These are phyloP conservation scores for Arenicola marina DNA, from an alignment of 2,888 invertebrate genomes.

Conservation along the genomic window DNA sequence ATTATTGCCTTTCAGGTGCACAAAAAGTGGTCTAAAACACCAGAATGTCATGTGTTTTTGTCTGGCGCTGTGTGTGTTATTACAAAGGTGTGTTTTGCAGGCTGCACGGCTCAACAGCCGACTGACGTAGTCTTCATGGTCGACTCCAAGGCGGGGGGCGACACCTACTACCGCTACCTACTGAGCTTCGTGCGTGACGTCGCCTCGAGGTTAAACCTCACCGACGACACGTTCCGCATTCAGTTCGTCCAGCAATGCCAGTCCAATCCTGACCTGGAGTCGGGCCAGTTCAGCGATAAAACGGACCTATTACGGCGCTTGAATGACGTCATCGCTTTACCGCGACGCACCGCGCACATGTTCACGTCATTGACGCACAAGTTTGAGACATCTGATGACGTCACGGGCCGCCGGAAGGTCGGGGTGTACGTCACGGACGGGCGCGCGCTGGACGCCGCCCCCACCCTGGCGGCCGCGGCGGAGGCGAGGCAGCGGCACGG, in stretches of 20 bases:
- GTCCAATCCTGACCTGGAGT: slow-evolving; percentile 9
- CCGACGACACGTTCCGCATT: slow-evolving; percentile 18
- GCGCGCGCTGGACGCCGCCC: slow-evolving; percentile 14
- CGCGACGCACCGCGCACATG: slow-evolving; percentile 14
- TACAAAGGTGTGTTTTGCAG: too few species aligned
- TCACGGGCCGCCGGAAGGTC: slow-evolving; percentile 15
- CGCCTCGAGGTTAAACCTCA: slow-evolving; percentile 16
- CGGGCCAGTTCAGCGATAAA: slow-evolving; percentile 16
- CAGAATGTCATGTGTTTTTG: too few species aligned
- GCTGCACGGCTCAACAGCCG: slow-evolving; percentile 11
- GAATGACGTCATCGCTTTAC: background rate
- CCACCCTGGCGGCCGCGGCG: slow-evolving; percentile 22
- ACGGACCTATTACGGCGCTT: slow-evolving; percentile 13
- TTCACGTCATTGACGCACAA: slow-evolving; percentile 20
- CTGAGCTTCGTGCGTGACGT: slow-evolving; percentile 25
- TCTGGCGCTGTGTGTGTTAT: too few species aligned
- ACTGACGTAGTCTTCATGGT: slow-evolving; percentile 22
- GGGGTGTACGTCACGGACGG: slow-evolving; percentile 29
- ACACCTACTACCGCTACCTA: background rate
- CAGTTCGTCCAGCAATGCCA: slow-evolving; percentile 27
- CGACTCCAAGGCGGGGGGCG: slow-evolving; percentile 17
- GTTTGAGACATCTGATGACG: slow-evolving; percentile 2
- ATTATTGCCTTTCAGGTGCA: too few species aligned
- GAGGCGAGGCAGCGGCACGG: slow-evolving; percentile 18
- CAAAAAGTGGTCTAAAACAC: too few species aligned